phyloP scores from a whole-genome alignment of 2,888 invertebrate genomes.

The Amorpha juglandis region DNA sequence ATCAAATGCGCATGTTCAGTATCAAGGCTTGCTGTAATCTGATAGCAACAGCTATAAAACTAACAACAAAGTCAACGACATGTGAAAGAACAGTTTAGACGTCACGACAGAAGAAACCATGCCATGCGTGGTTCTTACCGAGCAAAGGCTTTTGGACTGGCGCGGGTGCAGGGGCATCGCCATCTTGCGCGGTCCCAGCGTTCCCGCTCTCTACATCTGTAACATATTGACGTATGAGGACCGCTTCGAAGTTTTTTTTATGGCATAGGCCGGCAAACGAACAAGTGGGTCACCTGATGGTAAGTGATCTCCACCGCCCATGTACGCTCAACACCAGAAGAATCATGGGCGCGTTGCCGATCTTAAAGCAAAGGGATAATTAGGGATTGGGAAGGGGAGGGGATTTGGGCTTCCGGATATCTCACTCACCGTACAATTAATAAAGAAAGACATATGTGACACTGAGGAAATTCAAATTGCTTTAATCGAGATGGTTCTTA shows the following conservation, averaged over 20 bases:
- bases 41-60: not conserved
- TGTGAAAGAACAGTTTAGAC: conserved; percentile 1
- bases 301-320: no score
- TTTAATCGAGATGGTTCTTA: no score
- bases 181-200: conserved; percentile 45
- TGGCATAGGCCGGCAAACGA: no score
- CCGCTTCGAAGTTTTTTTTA: not conserved
- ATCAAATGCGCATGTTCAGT: not conserved
- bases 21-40: not conserved
- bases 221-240: conserved; percentile 39
- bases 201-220: conserved; percentile 71
- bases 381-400: no score
- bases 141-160: conserved; percentile 41
- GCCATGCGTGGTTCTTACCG: conserved; percentile 66
- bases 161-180: conserved; percentile 43
- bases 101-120: conserved; percentile 33
- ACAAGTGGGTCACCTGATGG: no score
- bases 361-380: no score
- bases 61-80: not conserved
- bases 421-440: not conserved
- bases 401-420: no score
- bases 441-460: no score
- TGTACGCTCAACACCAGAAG: no score
- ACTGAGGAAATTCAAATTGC: no score
- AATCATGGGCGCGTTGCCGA: no score